A percentile compares a stretch with the other conserved stretches of the same genome.
These are phyloP conservation scores for Oikopleura dioica DNA, from an alignment of 23 tunicate genomes.

Conservation along the genomic window DNA sequence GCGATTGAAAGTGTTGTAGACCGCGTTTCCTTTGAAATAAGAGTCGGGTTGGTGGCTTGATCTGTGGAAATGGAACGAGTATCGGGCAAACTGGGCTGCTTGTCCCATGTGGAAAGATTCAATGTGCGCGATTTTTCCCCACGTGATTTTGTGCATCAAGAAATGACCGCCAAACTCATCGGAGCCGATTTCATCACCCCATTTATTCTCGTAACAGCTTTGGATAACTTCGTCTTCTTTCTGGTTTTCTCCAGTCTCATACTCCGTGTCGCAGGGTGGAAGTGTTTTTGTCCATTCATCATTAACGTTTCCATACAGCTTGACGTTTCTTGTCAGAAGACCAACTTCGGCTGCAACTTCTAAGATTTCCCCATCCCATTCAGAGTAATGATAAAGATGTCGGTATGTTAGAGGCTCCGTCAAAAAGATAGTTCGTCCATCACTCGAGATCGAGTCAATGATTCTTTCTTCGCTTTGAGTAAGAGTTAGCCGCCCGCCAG, in stretches of 20 bases:
- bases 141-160: conserved; percentile 43
- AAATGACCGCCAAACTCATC: conserved; percentile 60
- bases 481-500: conserved; percentile 22
- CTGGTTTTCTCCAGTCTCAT: neutral
- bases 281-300: neutral
- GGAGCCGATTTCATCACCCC: conserved; percentile 70
- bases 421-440: conserved; percentile 24
- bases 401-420: conserved; percentile 18
- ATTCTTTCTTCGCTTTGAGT: neutral
- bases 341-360: conserved; percentile 61
- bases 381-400: conserved; percentile 24
- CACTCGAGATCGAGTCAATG: conserved; percentile 16
- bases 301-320: conserved; percentile 26
- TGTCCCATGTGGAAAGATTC: conserved; percentile 63
- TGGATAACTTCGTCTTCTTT: neutral
- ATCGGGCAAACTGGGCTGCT: conserved; percentile 47
- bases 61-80: neutral
- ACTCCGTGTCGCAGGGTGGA: neutral
- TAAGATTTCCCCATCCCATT: neutral
- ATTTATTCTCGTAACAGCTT: conserved; percentile 6
- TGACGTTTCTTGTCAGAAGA: conserved; percentile 39
- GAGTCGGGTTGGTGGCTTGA: neutral
- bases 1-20: conserved; percentile 57
- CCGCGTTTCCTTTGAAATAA: conserved; percentile 20
- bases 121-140: conserved; percentile 36